phyloP scores from a whole-genome alignment of 2,888 invertebrate species.

The Rhingia campestris region DNA sequence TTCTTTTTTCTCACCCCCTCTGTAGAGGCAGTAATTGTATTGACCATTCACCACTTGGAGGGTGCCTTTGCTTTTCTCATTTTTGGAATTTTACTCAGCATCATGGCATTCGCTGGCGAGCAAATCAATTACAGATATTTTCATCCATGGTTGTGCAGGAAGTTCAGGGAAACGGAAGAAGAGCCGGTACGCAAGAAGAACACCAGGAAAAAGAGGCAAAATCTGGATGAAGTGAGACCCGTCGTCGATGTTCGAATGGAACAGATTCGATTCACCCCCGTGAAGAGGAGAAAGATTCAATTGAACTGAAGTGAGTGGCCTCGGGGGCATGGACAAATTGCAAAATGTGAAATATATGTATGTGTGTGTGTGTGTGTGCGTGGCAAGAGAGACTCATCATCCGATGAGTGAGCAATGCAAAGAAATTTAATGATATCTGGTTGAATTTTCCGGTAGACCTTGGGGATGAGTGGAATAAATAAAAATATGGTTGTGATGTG shows the following conservation, averaged over 20 bases:
- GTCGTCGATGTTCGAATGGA: conserved; percentile 75
- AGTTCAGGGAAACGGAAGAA: conserved; percentile 29
- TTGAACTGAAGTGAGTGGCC: conserved; percentile 56
- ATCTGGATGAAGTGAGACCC: conserved; percentile 31
- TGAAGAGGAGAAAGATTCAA: conserved; percentile 78
- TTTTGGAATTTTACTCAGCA: conserved; percentile 83
- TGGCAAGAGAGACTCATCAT: conserved; percentile 6
- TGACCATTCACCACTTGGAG: conserved; percentile 84
- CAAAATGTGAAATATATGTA: conserved; percentile 40
- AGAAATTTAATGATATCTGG: conserved; percentile 7
- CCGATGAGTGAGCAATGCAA: background rate
- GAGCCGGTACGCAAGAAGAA: background rate
- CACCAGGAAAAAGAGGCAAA: conserved; percentile 2
- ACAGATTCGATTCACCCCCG: conserved; percentile 79
- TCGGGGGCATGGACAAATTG: conserved; percentile 41
- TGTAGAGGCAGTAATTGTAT: conserved; percentile 79
- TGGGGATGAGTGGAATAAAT: background rate
- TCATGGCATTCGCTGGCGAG: conserved; percentile 79
- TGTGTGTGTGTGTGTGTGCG: background rate
- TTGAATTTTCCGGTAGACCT: background rate
- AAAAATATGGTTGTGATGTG: too few species aligned
- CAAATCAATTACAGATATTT: conserved; percentile 69
- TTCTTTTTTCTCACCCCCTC: background rate
- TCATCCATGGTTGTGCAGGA: conserved; percentile 55
- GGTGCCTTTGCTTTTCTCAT: conserved; percentile 84